phyloP scores from a whole-genome alignment of 2,113 vertebrate species.

The Ia io region DNA sequence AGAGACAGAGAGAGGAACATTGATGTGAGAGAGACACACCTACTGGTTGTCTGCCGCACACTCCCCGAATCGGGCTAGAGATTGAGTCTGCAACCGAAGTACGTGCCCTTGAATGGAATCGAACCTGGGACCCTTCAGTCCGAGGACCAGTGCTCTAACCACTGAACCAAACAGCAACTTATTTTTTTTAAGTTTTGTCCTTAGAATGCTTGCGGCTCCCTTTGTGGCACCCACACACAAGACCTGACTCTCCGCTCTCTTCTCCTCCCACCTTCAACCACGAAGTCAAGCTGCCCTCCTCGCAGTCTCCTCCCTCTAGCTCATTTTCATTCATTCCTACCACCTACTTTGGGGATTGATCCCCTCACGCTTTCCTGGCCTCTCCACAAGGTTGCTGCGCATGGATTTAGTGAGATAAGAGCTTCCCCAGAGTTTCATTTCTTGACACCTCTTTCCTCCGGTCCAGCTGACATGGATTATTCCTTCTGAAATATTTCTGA shows the following conservation, averaged over 20 bases:
- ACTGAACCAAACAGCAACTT: no score
- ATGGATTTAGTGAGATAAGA: background rate
- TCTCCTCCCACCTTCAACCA: no score
- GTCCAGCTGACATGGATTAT: background rate
- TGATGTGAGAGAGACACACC: no score
- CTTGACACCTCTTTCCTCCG: background rate
- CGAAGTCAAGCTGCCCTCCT: background rate
- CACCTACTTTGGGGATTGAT: no score
- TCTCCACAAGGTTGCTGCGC: accelerated
- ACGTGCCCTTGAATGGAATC: no score
- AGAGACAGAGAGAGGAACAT: no score
- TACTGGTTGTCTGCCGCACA: no score
- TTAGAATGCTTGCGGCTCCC: background rate
- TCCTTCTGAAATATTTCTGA: background rate
- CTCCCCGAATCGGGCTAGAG: no score
- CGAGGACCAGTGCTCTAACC: no score
- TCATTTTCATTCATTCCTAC: background rate
- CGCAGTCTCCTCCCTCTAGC: accelerated
- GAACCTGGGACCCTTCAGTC: no score
- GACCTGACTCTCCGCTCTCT: background rate
- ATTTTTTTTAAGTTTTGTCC: background rate
- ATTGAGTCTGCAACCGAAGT: no score
- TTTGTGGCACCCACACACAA: background rate
- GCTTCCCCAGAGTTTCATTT: background rate
- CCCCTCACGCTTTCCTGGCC: background rate